phyloP scores from a whole-genome alignment of 2,113 vertebrate species.

The Syrmaticus mikado region DNA sequence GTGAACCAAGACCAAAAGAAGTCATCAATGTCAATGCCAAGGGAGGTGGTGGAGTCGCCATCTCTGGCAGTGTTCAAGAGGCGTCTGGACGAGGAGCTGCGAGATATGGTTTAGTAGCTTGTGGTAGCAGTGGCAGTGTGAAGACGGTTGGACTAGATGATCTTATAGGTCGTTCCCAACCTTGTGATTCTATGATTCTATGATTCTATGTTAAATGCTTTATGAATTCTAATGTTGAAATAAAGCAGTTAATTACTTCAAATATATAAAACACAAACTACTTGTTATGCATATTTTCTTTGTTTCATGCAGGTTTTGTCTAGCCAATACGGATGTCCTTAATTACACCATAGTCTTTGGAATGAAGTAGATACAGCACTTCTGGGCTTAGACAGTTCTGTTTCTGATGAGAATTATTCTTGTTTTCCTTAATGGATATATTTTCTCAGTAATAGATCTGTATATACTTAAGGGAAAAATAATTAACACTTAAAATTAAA shows the following conservation, averaged over 20 bases:
- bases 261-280: background rate
- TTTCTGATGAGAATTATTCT: background rate
- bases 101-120: too few relatives aligned
- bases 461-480: background rate
- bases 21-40: too few relatives aligned
- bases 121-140: too few relatives aligned
- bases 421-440: background rate
- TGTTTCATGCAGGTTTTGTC: background rate
- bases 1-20: background rate
- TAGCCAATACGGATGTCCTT: background rate
- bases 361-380: background rate
- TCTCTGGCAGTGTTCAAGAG: too few relatives aligned
- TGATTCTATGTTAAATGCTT: background rate
- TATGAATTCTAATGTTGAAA: background rate
- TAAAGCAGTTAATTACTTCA: background rate
- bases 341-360: background rate
- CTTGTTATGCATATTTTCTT: background rate
- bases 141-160: too few relatives aligned
- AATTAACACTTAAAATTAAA: background rate
- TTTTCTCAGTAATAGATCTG: background rate
- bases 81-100: too few relatives aligned
- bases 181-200: too few relatives aligned
- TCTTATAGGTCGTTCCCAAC: too few relatives aligned
- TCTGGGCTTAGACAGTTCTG: background rate
- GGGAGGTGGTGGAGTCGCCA: too few relatives aligned